A percentile compares a stretch with the other conserved stretches of the same genome.
phyloP scores from a whole-genome alignment of 2,113 vertebrate genomes.

The Pluvialis apricaria region DNA sequence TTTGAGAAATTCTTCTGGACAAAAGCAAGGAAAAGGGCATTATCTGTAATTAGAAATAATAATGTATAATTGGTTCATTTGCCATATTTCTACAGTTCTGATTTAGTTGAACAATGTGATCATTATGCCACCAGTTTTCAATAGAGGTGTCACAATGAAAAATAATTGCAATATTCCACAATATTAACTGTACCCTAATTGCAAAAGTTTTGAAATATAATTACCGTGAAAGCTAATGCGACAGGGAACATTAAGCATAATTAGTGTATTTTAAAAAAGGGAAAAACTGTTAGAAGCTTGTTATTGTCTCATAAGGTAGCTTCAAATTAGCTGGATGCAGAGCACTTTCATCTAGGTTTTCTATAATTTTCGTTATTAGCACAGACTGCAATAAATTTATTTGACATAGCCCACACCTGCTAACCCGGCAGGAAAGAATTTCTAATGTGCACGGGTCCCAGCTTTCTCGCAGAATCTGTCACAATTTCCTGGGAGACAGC shows the following conservation, averaged over 20 bases:
- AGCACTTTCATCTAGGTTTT: conserved; percentile 80
- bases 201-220: conserved; percentile 90
- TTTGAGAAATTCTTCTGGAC: conserved; percentile 78
- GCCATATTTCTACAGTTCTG: conserved; percentile 85
- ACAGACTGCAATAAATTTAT: conserved; percentile 82
- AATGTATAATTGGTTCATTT: conserved; percentile 85
- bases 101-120: conserved; percentile 85
- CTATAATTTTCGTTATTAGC: conserved; percentile 82
- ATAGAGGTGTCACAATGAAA: conserved; percentile 87
- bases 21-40: conserved; percentile 79
- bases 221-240: conserved; percentile 87
- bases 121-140: conserved; percentile 84
- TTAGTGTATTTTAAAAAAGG: conserved; percentile 80
- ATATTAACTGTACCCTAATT: conserved; percentile 89
- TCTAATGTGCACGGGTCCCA: conserved; percentile 54
- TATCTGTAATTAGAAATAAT: conserved; percentile 88
- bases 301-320: conserved; percentile 86
- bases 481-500: conserved; percentile 56
- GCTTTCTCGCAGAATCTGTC: conserved; percentile 68
- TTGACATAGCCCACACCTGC: conserved; percentile 81
- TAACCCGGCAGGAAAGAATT: conserved; percentile 76
- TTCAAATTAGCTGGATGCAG: conserved; percentile 82
- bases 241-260: conserved; percentile 88
- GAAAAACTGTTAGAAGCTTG: conserved; percentile 84
- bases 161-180: conserved; percentile 88